Percentiles rank a stretch among this genome's conserved stretches.
phyloP scores from a whole-genome alignment of 2,888 invertebrate species.

The Cyaniris semiargus region DNA sequence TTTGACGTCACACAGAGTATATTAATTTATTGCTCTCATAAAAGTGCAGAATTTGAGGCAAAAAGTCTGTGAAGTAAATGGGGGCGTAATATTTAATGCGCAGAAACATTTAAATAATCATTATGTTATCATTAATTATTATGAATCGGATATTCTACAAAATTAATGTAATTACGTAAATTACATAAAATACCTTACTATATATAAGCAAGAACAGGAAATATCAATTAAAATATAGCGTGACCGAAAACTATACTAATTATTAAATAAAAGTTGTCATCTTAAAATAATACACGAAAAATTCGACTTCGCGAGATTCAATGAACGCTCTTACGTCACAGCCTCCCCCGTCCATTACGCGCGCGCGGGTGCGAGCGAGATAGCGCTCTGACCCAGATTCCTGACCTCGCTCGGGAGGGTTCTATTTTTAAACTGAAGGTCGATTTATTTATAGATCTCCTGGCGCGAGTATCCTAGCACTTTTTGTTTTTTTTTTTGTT shows the following conservation, averaged over 20 bases:
- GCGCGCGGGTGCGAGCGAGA: conserved; percentile 52
- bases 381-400: conserved; percentile 71
- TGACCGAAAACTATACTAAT: neutral
- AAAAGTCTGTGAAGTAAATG: neutral
- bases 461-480: conserved; percentile 48
- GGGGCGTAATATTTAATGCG: no score
- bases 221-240: conserved; percentile 21
- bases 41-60: neutral
- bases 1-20: conserved; percentile 60
- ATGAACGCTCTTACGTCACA: conserved; percentile 75
- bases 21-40: neutral
- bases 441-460: conserved; percentile 73
- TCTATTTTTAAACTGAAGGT: conserved; percentile 81
- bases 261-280: neutral
- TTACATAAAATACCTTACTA: no score
- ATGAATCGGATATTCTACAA: no score
- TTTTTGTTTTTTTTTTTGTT: conserved; percentile 29
- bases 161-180: no score
- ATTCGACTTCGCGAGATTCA: conserved; percentile 59
- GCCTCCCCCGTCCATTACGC: conserved; percentile 52
- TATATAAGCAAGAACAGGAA: neutral
- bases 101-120: no score
- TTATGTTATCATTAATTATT: no score
- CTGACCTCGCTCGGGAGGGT: conserved; percentile 75
- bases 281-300: conserved; percentile 49